Evolutionary conservation across 2,797 vertebrate genomes (phyloP), one percentile per base, ranked within the genome.

Genomic region (Pogonophryne albipinna): DNA sequence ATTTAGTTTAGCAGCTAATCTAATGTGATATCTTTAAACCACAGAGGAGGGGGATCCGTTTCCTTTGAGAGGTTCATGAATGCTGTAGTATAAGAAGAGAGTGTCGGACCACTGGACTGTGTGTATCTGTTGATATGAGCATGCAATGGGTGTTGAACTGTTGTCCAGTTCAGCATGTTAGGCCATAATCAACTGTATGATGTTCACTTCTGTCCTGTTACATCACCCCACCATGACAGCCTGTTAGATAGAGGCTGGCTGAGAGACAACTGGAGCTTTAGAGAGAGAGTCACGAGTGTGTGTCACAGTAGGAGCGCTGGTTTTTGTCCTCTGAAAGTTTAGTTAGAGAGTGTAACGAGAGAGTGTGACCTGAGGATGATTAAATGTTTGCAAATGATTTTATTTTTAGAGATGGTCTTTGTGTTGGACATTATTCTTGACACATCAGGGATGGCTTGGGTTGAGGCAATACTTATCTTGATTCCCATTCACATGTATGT

Each of bases 121-220:
- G 64, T 70, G 31, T 57, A 50, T 64, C 13, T 63, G 49, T 74
- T 47, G 71, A 47, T 70, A 56, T 50, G 53, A 78, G 61, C 44
- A 34, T 67, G 76, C 57, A 17, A 38, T 66, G 78, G 55, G 13
- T 70, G n/a, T 66, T 38, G 34, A 38, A 59, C 55, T 81, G 80
- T 75, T 82, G 83, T 85, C 74, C 66, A 80, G 50, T 83, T 80
- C 75, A 79, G 75, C 79, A 71, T n/a, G 71, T 63, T 27, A 72
- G 71, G 76, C 66, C 79, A 72, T 74, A 77, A 87, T 83, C 67
- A 85, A 85, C 49, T 85, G 80, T 82, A 78, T 70, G 45, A 83
- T 78, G 85, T 82, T 86, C 76, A 84, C 85, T 85, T 85, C 73
- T 91, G 90, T 91, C 91, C 80, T 79, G 80, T 91, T 85, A 81